phyloP scores from a whole-genome alignment of 2,888 invertebrate species.

The Zonitis immaculata region DNA sequence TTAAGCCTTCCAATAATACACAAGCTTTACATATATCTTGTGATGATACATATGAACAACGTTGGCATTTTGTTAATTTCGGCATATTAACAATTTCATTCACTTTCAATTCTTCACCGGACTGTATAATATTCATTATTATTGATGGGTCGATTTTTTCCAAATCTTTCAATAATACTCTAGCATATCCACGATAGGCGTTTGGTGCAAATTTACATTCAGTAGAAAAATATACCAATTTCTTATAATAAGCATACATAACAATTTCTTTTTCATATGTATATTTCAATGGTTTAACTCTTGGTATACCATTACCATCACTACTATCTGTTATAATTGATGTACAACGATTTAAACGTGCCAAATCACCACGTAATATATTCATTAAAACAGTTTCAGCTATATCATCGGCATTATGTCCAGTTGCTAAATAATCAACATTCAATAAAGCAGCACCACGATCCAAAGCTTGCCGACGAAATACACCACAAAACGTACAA shows the following conservation, averaged over 20 bases:
- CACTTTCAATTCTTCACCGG: slow-evolving; percentile 80
- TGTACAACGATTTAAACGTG: slow-evolving; percentile 87
- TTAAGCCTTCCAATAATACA: slow-evolving; percentile 89
- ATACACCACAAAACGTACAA: slow-evolving; percentile 95
- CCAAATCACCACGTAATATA: slow-evolving; percentile 92
- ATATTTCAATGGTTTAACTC: slow-evolving; percentile 95
- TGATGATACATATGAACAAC: slow-evolving; percentile 89
- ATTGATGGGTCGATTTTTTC: slow-evolving; percentile 88
- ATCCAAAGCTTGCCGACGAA: slow-evolving; percentile 92
- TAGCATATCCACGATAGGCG: slow-evolving; percentile 90
- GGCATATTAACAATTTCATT: slow-evolving; percentile 81
- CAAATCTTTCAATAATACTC: slow-evolving; percentile 88
- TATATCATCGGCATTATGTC: slow-evolving; percentile 96
- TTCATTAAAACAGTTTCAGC: slow-evolving; percentile 99
- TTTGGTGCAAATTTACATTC: slow-evolving; percentile 99
- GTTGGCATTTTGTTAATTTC: slow-evolving; percentile 68
- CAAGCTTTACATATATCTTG: slow-evolving; percentile 97
- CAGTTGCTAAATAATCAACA: slow-evolving; percentile 93
- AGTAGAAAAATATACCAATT: slow-evolving; percentile 95
- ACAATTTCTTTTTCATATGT: slow-evolving; percentile 99
- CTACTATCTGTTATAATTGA: slow-evolving; percentile 75
- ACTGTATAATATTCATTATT: slow-evolving; percentile 91
- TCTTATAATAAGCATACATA: slow-evolving; percentile 97
- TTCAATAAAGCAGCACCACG: slow-evolving; percentile 84
- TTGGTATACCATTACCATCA: slow-evolving; percentile 74